A percentile compares a stretch with the other conserved stretches of the same genome.
Evolutionary conservation across 2,797 vertebrate genomes (phyloP).

Genomic region (Cyprinodon diabolis): DNA sequence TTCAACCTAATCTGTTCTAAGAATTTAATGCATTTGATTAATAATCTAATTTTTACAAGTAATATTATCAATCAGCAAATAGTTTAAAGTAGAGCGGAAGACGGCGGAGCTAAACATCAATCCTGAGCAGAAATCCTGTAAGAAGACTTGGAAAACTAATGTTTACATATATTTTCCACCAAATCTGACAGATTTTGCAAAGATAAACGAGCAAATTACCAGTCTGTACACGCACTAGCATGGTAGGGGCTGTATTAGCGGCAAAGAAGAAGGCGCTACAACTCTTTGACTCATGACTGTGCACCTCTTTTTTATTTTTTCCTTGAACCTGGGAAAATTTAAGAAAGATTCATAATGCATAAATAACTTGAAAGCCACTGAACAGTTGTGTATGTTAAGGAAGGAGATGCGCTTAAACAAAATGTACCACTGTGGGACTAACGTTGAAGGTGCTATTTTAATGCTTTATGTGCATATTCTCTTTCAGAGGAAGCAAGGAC

Average conservation of each 20-base stretch:
- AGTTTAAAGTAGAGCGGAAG: background rate
- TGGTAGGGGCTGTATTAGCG: no score
- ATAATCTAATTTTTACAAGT: background rate
- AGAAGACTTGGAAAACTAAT: background rate
- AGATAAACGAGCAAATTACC: background rate
- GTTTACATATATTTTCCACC: background rate
- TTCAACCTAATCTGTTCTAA: no score
- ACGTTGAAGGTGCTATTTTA: background rate
- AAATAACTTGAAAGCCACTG: background rate
- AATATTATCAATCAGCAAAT: background rate
- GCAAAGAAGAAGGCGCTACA: no score
- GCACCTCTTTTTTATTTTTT: background rate
- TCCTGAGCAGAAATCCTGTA: no score
- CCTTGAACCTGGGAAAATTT: background rate
- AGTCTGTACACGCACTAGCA: background rate
- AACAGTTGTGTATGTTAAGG: background rate
- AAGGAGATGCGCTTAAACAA: background rate
- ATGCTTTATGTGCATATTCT: slow-evolving; percentile 33
- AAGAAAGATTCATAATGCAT: background rate
- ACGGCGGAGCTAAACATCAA: background rate
- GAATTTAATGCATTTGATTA: background rate
- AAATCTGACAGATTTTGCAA: background rate
- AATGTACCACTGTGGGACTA: background rate
- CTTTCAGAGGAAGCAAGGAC: slow-evolving; percentile 96
- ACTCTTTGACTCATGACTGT: no score